Base-by-base conservation (phyloP, 2,797 vertebrate genomes). In the Garrulus glandarius region DNA sequence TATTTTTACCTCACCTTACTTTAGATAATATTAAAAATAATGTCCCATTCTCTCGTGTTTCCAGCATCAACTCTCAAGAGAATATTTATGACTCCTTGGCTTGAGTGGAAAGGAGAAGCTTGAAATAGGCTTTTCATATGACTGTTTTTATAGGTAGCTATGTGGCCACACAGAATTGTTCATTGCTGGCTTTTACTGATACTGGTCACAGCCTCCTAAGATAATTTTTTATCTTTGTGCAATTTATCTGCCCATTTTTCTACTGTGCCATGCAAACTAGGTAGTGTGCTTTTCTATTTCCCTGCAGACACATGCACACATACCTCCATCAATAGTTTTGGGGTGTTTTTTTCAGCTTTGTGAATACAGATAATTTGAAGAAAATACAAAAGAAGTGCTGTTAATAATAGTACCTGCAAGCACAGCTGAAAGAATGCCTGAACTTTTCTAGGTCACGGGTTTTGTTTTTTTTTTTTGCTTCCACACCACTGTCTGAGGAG, bases 381-480 rank as follows among this genome's bases (percentile, higher is more conserved):
- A 84, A 92, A 86, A 93, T 30, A 36, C 1, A 23, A 49, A 57
- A 81, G 43, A 60, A 34, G 19, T 78, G 7, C 6, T 18, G 29
- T 32, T 77, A 87, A 89, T n/a, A 92, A 34, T 56, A n/a, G 30
- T 47, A 64, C 72, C 59, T 75, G 50, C 87, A 89, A 85, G 39
- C 3, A 3, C 32, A 85, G 74, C 43, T 68, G 87, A 95, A 95
- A 96, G 47, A 95, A 64, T 67, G 69, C 49, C 50, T 85, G 15
- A 85, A 94, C 70, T 89, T 95, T 91, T 95, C 92, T 92, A 63
- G 93, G 76, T 95, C 89, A 64, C 23, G 29, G 17, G 15, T 17
- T 24, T n/a, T n/a, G n/a, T n/a, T n/a, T n/a, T n/a, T n/a, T 50
- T 70, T 60, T 92, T 87, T 93, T 95, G 55, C 84, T 93, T 95